These are phyloP conservation scores for Nomada ferruginata DNA, from an alignment of 2,888 invertebrate genomes.

Conservation along the genomic window DNA sequence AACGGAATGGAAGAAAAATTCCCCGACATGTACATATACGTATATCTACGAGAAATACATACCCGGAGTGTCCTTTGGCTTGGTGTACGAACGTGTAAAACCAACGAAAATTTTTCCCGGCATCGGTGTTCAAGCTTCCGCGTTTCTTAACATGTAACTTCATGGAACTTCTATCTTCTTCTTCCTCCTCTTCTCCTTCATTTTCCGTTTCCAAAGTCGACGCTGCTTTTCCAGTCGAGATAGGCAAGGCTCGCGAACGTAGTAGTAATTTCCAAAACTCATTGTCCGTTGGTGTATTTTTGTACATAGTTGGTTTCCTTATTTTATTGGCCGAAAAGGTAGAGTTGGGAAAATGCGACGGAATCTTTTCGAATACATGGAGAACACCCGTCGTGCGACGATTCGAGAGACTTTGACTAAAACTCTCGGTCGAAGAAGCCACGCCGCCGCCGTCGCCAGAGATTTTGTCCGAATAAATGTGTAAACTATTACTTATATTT, in stretches of 20 bases:
- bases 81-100: slow-evolving; percentile 56
- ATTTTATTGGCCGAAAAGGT: not conserved
- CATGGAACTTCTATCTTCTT: not conserved
- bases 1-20: not conserved
- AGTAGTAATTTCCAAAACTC: slow-evolving; percentile 40
- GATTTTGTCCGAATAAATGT: too few species aligned
- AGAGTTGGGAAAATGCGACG: not conserved
- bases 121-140: slow-evolving; percentile 51
- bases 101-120: slow-evolving; percentile 59
- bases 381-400: not conserved
- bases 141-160: slow-evolving; percentile 44
- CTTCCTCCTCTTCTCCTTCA: too few species aligned
- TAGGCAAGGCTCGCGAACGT: not conserved
- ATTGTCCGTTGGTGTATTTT: slow-evolving; percentile 11
- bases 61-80: not conserved
- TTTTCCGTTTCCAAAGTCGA: not conserved
- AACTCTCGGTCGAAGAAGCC: too few species aligned
- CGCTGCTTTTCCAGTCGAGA: not conserved
- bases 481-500: too few species aligned
- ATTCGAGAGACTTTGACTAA: not conserved
- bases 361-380: not conserved
- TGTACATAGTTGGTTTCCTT: slow-evolving; percentile 11
- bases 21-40: not conserved
- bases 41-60: not conserved
- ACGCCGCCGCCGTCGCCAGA: too few species aligned